These are phyloP conservation scores for Anisognathus igniventris DNA, from an alignment of 2,797 vertebrate genomes.

Conservation along the genomic window DNA sequence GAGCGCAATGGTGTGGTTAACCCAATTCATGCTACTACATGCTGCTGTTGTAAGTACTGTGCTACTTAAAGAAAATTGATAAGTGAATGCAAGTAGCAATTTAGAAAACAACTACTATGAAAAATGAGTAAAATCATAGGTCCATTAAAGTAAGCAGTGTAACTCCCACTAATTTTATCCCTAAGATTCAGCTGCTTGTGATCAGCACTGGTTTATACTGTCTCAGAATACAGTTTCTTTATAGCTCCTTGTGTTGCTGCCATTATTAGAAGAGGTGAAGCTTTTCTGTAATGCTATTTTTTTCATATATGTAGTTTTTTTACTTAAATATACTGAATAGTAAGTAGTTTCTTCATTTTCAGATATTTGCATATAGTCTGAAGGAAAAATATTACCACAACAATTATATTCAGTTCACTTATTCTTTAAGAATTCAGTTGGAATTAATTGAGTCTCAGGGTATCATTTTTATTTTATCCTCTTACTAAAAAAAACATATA, in stretches of 20 bases:
- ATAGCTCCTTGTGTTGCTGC: neutral
- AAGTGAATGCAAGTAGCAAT: neutral
- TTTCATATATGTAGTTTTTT: neutral
- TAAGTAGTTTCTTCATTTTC: neutral
- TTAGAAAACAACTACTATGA: constrained; percentile 5
- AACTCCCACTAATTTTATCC: neutral
- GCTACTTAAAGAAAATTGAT: neutral
- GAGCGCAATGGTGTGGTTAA: neutral
- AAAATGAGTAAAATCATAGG: neutral
- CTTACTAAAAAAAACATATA: neutral
- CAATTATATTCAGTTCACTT: neutral
- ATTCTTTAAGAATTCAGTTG: neutral
- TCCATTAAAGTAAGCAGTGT: neutral
- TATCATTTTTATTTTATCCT: neutral
- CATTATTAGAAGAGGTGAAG: neutral
- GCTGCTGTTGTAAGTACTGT: neutral
- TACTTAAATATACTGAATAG: neutral
- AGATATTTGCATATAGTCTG: neutral
- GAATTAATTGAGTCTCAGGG: neutral
- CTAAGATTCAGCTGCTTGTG: neutral
- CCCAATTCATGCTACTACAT: neutral
- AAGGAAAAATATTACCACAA: neutral
- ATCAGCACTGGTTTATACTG: neutral
- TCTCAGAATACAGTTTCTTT: neutral
- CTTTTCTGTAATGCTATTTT: neutral